phyloP scores from a whole-genome alignment of 2,888 invertebrate species.

The Malthinus flaveolus region DNA sequence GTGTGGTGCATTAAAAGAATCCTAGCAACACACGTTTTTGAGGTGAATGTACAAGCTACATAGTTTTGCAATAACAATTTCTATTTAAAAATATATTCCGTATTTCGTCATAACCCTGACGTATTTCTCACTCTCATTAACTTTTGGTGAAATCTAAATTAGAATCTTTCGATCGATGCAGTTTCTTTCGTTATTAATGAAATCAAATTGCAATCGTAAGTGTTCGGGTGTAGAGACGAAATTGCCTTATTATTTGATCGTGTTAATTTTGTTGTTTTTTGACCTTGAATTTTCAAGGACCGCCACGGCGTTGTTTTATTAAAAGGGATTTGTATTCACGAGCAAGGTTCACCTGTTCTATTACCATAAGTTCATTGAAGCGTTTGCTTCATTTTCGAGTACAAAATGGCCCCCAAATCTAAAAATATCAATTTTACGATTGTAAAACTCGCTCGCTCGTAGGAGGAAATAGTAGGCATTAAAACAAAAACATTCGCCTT shows the following conservation, averaged over 20 bases:
- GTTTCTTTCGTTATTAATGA: not conserved
- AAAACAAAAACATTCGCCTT: too few relatives aligned
- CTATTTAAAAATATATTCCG: slow-evolving; percentile 47
- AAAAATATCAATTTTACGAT: too few relatives aligned
- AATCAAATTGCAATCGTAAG: not conserved
- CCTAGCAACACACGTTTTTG: slow-evolving; percentile 9
- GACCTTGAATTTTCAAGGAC: not conserved
- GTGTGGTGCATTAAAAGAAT: slow-evolving; percentile 1
- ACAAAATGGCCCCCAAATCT: too few relatives aligned
- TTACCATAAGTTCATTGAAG: too few relatives aligned
- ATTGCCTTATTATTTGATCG: not conserved
- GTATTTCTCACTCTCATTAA: slow-evolving; percentile 17
- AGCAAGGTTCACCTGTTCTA: too few relatives aligned
- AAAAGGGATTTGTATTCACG: too few relatives aligned
- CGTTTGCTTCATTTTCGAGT: too few relatives aligned
- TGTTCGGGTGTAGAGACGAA: not conserved
- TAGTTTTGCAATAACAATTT: slow-evolving; percentile 48
- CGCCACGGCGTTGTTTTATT: too few relatives aligned
- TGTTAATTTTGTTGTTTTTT: slow-evolving; percentile 1
- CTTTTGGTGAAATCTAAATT: slow-evolving; percentile 19
- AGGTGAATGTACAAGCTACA: slow-evolving; percentile 42
- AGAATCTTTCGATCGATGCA: not conserved
- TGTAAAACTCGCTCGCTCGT: too few relatives aligned
- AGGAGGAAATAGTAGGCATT: too few relatives aligned
- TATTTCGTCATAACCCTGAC: slow-evolving; percentile 40